phyloP scores from a whole-genome alignment of 2,797 vertebrate genomes.

The Acanthurus lineatus region DNA sequence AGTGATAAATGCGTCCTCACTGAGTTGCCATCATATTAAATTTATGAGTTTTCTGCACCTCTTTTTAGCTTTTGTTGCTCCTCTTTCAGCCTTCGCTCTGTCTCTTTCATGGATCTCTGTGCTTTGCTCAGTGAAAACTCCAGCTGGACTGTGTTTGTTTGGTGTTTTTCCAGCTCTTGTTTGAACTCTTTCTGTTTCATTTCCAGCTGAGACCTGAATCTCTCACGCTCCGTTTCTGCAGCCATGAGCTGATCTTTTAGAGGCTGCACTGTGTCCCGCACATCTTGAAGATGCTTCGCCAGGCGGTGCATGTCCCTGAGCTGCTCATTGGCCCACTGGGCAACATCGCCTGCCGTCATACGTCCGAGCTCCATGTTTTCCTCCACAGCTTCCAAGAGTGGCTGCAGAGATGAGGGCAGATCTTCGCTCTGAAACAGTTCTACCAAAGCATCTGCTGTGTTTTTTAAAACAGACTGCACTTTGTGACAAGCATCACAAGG shows the following conservation, averaged over 20 bases:
- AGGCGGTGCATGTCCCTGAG: conserved; percentile 88
- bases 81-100: conserved; percentile 77
- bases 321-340: conserved; percentile 91
- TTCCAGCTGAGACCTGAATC: conserved; percentile 79
- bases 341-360: conserved; percentile 86
- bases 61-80: conserved; percentile 83
- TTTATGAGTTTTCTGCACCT: conserved; percentile 76
- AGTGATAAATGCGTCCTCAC: background rate
- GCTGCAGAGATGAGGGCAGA: conserved; percentile 90
- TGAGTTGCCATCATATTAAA: background rate
- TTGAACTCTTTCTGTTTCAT: conserved; percentile 75
- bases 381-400: conserved; percentile 83
- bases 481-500: conserved; percentile 87
- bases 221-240: conserved; percentile 77
- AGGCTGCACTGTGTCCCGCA: conserved; percentile 85
- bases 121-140: conserved; percentile 78
- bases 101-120: conserved; percentile 72
- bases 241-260: conserved; percentile 81
- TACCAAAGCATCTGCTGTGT: conserved; percentile 86
- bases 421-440: conserved; percentile 89
- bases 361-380: conserved; percentile 78
- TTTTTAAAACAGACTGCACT: conserved; percentile 84
- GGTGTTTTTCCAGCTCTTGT: conserved; percentile 75
- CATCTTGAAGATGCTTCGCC: conserved; percentile 86
- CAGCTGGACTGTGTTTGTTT: conserved; percentile 74